phyloP scores from a whole-genome alignment of 30 jellyfish, hydroid and myxozoan species.

The Morbakka virulenta region DNA sequence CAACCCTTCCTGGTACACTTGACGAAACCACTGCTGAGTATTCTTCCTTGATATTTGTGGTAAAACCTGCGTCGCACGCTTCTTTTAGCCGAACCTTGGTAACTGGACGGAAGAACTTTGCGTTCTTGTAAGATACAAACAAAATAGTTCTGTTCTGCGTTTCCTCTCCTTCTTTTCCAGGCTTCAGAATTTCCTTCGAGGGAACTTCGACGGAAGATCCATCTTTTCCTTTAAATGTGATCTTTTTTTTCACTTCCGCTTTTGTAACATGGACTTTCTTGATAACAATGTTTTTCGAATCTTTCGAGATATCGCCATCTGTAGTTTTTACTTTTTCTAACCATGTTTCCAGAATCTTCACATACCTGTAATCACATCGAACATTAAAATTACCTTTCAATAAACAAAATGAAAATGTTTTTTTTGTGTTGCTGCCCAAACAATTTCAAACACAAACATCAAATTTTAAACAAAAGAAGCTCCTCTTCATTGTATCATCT shows the following conservation, averaged over 20 bases:
- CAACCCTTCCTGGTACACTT: conserved; percentile 75
- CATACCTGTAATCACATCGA: conserved; percentile 87
- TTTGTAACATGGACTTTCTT: conserved; percentile 54
- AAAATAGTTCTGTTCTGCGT: conserved; percentile 64
- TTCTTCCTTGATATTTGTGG: conserved; percentile 60
- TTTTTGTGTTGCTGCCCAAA: not conserved
- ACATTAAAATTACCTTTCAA: too few species aligned
- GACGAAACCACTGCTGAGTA: conserved; percentile 92
- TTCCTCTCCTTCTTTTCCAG: conserved; percentile 1
- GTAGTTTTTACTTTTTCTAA: conserved; percentile 65
- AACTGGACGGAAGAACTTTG: conserved; percentile 64
- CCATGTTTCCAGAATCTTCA: conserved; percentile 92
- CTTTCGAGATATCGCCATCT: conserved; percentile 57
- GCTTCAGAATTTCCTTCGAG: conserved; percentile 10
- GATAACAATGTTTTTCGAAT: conserved; percentile 69
- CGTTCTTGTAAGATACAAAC: conserved; percentile 88
- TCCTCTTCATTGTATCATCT: too few species aligned
- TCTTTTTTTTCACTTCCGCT: conserved; percentile 57
- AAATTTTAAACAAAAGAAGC: too few species aligned
- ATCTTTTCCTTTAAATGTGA: conserved; percentile 69
- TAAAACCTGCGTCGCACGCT: conserved; percentile 73
- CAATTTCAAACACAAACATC: too few species aligned
- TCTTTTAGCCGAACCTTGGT: conserved; percentile 37
- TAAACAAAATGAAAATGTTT: not conserved
- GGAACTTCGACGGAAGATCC: conserved; percentile 62